Evolutionary conservation across 2,888 invertebrate species (phyloP).

Genomic region (Platycheirus albimanus): DNA sequence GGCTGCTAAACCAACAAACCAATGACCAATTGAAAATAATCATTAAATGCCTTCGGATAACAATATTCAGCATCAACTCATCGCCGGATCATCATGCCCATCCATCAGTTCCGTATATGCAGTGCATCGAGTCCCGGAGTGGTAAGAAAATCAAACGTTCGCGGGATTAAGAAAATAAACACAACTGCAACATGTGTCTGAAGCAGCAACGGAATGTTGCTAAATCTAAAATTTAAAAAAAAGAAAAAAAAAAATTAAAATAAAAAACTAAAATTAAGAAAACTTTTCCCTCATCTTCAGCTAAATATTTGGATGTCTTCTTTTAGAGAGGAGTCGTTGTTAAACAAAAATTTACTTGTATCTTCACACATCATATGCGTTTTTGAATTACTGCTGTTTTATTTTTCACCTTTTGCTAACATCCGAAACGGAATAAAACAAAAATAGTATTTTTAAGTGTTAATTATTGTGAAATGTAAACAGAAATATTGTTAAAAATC

Average conservation of each 20-base stretch:
- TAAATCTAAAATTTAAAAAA: constrained; percentile 41
- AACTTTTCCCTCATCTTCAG: constrained; percentile 13
- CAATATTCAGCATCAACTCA: constrained; percentile 67
- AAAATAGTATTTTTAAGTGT: constrained; percentile 63
- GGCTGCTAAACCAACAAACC: constrained; percentile 75
- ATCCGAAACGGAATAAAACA: constrained; percentile 39
- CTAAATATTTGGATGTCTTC: constrained; percentile 71
- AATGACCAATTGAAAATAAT: constrained; percentile 76
- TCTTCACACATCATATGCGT: background rate
- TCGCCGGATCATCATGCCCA: constrained; percentile 57
- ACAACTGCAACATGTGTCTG: constrained; percentile 69
- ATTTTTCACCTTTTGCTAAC: constrained; percentile 49
- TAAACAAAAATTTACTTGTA: background rate
- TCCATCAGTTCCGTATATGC: constrained; percentile 45
- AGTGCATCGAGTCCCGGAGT: constrained; percentile 64
- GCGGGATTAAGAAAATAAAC: constrained; percentile 72
- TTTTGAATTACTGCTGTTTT: background rate
- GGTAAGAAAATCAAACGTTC: constrained; percentile 73
- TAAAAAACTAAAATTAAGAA: constrained; percentile 6
- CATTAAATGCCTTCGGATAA: constrained; percentile 71
- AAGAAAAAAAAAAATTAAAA: constrained; percentile 1
- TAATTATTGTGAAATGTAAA: constrained; percentile 72
- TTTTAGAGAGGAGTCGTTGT: constrained; percentile 38
- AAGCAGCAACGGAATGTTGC: constrained; percentile 68
- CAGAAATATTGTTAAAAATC: constrained; percentile 42